Evolutionary conservation across 2,888 invertebrate species (phyloP).

Genomic region (Hypomecis punctinalis): DNA sequence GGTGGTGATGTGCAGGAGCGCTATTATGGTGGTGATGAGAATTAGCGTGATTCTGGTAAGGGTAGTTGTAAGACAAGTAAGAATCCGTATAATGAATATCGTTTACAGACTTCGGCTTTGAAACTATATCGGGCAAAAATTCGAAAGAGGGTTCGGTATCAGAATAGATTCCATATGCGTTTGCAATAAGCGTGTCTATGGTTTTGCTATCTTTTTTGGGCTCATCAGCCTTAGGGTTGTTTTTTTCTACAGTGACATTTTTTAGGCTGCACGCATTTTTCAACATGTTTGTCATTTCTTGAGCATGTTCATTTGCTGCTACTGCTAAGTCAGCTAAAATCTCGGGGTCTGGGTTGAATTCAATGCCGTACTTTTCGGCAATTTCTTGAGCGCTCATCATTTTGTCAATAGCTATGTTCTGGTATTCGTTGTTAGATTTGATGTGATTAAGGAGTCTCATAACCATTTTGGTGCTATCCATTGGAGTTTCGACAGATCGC

Average conservation of each 20-base stretch:
- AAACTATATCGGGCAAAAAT: conserved; percentile 35
- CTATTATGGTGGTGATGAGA: conserved; percentile 33
- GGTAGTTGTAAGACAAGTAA: conserved; percentile 52
- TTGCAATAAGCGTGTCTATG: conserved; percentile 41
- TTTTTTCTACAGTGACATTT: conserved; percentile 51
- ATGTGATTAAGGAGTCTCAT: conserved; percentile 74
- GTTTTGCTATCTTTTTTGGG: conserved; percentile 44
- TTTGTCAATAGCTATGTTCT: conserved; percentile 80
- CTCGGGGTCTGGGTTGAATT: conserved; percentile 74
- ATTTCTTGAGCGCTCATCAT: conserved; percentile 82
- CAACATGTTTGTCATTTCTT: conserved; percentile 66
- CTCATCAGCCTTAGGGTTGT: conserved; percentile 45
- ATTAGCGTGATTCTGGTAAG: conserved; percentile 63
- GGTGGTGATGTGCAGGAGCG: conserved; percentile 53
- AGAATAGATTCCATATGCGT: conserved; percentile 47
- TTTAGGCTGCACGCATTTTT: conserved; percentile 61
- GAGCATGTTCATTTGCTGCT: conserved; percentile 71
- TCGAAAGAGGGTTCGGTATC: conserved; percentile 46
- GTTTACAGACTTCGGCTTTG: conserved; percentile 41
- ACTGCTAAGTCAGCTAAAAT: conserved; percentile 70
- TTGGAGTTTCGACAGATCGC: conserved; percentile 69
- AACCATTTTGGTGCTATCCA: conserved; percentile 71
- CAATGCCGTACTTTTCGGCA: conserved; percentile 76
- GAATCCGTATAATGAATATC: conserved; percentile 47
- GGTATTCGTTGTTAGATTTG: conserved; percentile 75